These are phyloP conservation scores for Choloepus didactylus DNA, from an alignment of 2,797 vertebrate species.

Conservation along the genomic window DNA sequence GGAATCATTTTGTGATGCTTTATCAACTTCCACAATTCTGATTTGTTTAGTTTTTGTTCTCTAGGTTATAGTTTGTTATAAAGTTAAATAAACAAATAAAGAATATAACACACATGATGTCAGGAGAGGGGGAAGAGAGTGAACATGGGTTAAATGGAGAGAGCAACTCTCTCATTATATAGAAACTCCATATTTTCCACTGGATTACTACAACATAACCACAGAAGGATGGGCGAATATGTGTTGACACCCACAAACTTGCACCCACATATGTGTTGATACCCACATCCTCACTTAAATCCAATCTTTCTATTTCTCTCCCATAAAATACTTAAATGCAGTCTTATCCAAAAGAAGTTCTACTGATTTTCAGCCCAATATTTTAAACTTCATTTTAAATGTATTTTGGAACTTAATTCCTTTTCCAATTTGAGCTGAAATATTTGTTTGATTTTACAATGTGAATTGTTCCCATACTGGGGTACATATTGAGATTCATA, in stretches of 20 bases:
- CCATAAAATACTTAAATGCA: neutral
- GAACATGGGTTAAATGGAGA: neutral
- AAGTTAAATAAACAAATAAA: neutral
- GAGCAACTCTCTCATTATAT: neutral
- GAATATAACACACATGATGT: neutral
- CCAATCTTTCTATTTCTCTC: neutral
- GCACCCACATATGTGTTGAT: neutral
- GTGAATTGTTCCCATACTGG: constrained; percentile 14
- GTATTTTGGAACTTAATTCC: constrained; percentile 9
- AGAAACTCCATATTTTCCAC: neutral
- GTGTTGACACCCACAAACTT: neutral
- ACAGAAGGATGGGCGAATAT: neutral
- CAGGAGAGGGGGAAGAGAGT: neutral
- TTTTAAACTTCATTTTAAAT: constrained; percentile 40
- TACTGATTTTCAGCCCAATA: constrained; percentile 44
- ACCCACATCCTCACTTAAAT: neutral
- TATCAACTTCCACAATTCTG: neutral
- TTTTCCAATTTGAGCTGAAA: constrained; percentile 47
- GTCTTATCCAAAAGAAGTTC: neutral
- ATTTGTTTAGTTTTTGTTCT: neutral
- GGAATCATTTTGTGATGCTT: neutral
- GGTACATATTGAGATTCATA: neutral
- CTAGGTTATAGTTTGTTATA: neutral
- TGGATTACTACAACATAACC: neutral
- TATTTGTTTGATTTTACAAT: constrained; percentile 50